Base-by-base conservation (phyloP, 1,140 invertebrate genomes). In the Zaprionus tsacasi region DNA sequence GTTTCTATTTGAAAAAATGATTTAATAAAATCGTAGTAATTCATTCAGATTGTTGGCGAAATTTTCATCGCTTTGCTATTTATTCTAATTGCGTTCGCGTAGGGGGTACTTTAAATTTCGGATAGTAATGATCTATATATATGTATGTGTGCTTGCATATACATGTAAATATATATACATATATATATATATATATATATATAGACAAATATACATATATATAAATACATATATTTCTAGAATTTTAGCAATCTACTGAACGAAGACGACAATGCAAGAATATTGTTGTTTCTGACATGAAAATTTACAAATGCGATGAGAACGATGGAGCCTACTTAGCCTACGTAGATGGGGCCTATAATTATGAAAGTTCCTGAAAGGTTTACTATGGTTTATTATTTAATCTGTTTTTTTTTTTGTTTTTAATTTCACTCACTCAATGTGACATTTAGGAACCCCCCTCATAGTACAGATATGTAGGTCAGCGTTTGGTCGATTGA, bases 401-500 rank as follows among this genome's bases (percentile, higher is more conserved):
- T 2, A 21, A 21, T 1, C 21, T 21, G n/a, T n/a, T 21, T 30
- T 5, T 30, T 30, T 2, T 30, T 6, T 5, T 30, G 15, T 15
- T 45, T 25, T 11, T 11, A 50, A 50, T 4, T 25, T 25, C 17
- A 11, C 6, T n/a, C 15, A 45, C 40, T 8, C 7, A 50, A 12
- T 25, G 45, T 11, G 17, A 12, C 45, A 50, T 50, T 50, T 25
- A 3, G 3, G 1, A 25, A 25, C 10, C 17, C 45, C 17, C 0
- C 15, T 50, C 17, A 12, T 25, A 25, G 21, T 21, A n/a, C n/a
- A 21, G 21, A 30, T 30, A 30, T 30, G 27, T 50, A 25, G 45
- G 45, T 50, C 45, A 50, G 17, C 45, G 10, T 3, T 6, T 30
- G 27, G 3, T 15, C 57, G 61, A 69, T 63, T 68, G 64, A 48